A percentile compares a stretch with the other conserved stretches of the same genome.
phyloP scores from a whole-genome alignment of 2,797 vertebrate genomes.

The Vultur gryphus region DNA sequence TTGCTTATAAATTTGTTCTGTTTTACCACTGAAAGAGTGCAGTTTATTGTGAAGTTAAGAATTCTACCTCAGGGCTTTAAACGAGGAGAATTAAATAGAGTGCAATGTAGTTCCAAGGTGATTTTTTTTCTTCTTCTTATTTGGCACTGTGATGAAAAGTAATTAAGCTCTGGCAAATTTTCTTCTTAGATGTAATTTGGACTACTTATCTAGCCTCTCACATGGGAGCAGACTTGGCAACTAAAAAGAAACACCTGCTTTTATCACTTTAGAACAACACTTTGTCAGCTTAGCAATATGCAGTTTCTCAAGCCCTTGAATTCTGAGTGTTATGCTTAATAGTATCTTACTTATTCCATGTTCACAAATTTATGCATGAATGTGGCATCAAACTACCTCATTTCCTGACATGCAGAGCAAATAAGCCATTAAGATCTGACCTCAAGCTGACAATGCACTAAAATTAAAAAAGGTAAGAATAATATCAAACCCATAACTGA shows the following conservation, averaged over 20 bases:
- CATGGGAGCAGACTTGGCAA: conserved; percentile 55
- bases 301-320: conserved; percentile 21
- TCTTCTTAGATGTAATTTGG: conserved; percentile 69
- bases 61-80: conserved; percentile 54
- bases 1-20: conserved; percentile 59
- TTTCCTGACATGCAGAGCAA: not conserved
- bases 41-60: conserved; percentile 53
- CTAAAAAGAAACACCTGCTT: conserved; percentile 68
- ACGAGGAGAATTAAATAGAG: conserved; percentile 53
- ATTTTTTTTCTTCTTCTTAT: conserved; percentile 7
- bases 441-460: not conserved
- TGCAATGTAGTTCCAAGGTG: conserved; percentile 38
- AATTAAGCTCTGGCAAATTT: conserved; percentile 70
- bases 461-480: not conserved
- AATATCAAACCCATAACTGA: not conserved
- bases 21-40: conserved; percentile 33
- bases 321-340: not conserved
- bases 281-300: not conserved
- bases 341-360: not conserved
- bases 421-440: not conserved
- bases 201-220: conserved; percentile 68
- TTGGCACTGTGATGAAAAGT: conserved; percentile 63
- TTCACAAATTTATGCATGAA: not conserved
- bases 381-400: not conserved
- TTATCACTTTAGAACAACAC: conserved; percentile 41